phyloP scores from a whole-genome alignment of 2,113 vertebrate genomes.

The Cacatua alba region DNA sequence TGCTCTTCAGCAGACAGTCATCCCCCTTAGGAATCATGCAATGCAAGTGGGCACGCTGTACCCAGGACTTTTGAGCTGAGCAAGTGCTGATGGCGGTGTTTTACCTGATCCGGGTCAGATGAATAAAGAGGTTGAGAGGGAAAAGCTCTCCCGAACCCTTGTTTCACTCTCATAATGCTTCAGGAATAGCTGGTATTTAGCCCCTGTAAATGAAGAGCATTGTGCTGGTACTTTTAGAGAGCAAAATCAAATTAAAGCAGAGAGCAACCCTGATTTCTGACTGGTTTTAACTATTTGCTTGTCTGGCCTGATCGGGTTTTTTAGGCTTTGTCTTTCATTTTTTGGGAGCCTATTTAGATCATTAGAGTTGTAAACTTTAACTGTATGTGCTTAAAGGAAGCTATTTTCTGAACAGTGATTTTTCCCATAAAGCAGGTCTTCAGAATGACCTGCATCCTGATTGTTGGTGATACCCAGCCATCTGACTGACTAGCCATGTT shows the following conservation, averaged over 20 bases:
- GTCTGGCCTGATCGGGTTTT: not conserved
- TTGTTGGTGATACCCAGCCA: not conserved
- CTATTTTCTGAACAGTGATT: not conserved
- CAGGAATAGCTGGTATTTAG: not conserved
- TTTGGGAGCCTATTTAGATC: not conserved
- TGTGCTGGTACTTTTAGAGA: not conserved
- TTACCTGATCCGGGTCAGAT: not conserved
- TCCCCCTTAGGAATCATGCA: conserved; percentile 24
- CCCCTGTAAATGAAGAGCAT: not conserved
- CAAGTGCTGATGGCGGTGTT: not conserved
- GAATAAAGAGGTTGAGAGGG: not conserved
- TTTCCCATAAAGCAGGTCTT: not conserved
- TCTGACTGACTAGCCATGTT: not conserved
- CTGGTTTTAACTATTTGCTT: not conserved
- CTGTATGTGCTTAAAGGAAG: not conserved
- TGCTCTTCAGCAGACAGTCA: conserved; percentile 54
- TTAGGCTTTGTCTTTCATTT: not conserved
- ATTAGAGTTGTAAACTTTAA: not conserved
- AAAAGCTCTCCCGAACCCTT: not conserved
- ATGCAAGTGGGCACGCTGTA: not conserved
- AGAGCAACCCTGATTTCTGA: not conserved
- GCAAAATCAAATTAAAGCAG: not conserved
- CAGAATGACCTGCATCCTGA: not conserved
- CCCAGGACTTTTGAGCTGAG: not conserved
- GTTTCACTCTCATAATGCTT: not conserved